A percentile compares a stretch with the other conserved stretches of the same genome.
Conservation (phyloP, 2,113 vertebrate species). For the Dasyurus viverrinus region DNA sequence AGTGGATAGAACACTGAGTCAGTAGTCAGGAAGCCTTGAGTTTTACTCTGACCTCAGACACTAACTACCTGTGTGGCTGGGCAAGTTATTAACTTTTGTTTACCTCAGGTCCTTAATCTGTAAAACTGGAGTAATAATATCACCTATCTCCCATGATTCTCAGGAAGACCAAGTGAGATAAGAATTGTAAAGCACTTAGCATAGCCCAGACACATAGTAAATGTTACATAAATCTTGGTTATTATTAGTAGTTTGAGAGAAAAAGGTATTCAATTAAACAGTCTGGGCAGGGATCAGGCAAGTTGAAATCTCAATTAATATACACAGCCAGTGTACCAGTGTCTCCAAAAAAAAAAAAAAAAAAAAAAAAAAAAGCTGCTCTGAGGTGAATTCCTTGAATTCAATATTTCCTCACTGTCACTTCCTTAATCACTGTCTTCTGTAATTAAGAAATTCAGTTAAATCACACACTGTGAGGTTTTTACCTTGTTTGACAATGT, state of each 20-base stretch:
- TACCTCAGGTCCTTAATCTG: not conserved
- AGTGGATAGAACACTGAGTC: not conserved
- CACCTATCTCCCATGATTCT: not conserved
- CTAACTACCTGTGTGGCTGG: not conserved
- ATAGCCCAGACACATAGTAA: not conserved
- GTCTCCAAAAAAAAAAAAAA: not conserved
- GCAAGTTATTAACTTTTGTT: not conserved
- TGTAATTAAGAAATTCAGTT: not conserved
- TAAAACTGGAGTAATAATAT: not conserved
- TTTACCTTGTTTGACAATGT: not conserved
- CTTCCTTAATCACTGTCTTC: not conserved
- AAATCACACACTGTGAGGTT: not conserved
- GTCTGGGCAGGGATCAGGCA: too few species aligned
- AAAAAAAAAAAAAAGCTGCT: not conserved
- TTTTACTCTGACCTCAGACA: not conserved
- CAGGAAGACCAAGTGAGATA: not conserved
- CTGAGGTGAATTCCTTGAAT: not conserved
- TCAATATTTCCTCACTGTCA: not conserved
- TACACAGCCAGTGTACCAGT: not conserved
- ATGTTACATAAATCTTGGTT: not conserved
- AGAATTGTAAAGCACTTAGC: not conserved
- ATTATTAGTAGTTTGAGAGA: not conserved
- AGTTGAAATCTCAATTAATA: not conserved
- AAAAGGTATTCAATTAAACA: too few species aligned
- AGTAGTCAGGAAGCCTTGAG: not conserved